Evolutionary conservation across 2,797 vertebrate genomes (phyloP).

Genomic region (Poeciliopsis gracilis): DNA sequence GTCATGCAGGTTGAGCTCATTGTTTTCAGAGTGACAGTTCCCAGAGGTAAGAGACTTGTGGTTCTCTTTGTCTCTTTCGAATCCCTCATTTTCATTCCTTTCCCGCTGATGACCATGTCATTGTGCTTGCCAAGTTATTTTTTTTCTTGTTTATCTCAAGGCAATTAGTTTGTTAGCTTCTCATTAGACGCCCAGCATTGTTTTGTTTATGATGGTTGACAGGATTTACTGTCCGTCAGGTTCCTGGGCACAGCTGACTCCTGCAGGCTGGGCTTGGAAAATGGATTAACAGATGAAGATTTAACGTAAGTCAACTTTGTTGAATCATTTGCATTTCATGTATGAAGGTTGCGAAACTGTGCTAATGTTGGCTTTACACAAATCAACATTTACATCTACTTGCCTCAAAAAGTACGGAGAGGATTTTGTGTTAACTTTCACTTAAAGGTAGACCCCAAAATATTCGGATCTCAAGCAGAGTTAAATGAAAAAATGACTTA

Average conservation of each 20-base stretch:
- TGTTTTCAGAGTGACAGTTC: constrained; percentile 42
- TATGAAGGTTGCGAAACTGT: neutral
- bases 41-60: constrained; percentile 31
- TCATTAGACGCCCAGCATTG: neutral
- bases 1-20: constrained; percentile 27
- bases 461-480: neutral
- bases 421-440: neutral
- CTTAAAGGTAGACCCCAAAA: neutral
- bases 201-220: neutral
- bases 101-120: constrained; percentile 9
- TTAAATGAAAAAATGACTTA: neutral
- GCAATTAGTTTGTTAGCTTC: neutral
- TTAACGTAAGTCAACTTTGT: neutral
- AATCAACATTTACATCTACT: neutral
- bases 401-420: neutral
- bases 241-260: neutral
- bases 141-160: neutral
- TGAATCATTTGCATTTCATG: neutral
- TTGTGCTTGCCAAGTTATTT: constrained; percentile 19
- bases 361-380: neutral
- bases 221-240: neutral
- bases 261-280: neutral
- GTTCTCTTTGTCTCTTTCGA: constrained; percentile 18
- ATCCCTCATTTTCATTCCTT: constrained; percentile 13
- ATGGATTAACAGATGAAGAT: neutral